phyloP scores from a whole-genome alignment of 1,140 invertebrate genomes.

The Dendroctonus ponderosae region DNA sequence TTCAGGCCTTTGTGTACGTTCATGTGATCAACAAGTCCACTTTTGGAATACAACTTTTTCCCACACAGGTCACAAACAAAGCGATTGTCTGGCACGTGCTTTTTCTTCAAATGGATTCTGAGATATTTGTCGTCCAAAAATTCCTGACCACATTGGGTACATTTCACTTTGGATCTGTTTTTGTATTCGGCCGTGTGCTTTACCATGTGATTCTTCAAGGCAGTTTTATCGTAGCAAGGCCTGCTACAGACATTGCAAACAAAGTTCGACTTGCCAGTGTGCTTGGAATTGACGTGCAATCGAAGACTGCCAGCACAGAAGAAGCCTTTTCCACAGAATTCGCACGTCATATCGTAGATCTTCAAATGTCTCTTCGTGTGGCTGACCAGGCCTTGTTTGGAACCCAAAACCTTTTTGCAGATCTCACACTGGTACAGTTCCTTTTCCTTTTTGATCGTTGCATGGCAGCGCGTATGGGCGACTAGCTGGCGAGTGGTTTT shows the following conservation, averaged over 20 bases:
- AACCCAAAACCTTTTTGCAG: constrained; percentile 62
- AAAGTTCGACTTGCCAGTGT: constrained; percentile 39
- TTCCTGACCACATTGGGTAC: constrained; percentile 59
- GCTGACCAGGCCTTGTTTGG: constrained; percentile 63
- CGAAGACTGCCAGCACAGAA: constrained; percentile 28
- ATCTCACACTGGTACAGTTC: constrained; percentile 44
- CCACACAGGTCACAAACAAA: constrained; percentile 60
- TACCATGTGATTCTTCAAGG: constrained; percentile 42
- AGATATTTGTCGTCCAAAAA: constrained; percentile 55
- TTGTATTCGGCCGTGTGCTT: constrained; percentile 51
- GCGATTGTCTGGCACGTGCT: constrained; percentile 45
- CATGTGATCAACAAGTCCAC: constrained; percentile 65
- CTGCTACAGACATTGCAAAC: constrained; percentile 42
- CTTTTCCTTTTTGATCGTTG: constrained; percentile 28
- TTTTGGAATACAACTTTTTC: constrained; percentile 69
- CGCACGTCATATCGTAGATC: constrained; percentile 46
- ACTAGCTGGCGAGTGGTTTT: constrained; percentile 31
- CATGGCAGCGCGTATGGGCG: constrained; percentile 2
- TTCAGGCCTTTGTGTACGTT: constrained; percentile 69
- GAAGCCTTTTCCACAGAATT: constrained; percentile 41
- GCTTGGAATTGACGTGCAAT: constrained; percentile 38
- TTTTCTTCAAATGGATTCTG: constrained; percentile 49
- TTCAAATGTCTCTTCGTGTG: constrained; percentile 63
- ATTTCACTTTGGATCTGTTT: constrained; percentile 53
- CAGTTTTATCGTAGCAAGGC: constrained; percentile 39